Conservation (phyloP, 64 coral and sea anemone genomes). For the Pocillopora verrucosa region DNA sequence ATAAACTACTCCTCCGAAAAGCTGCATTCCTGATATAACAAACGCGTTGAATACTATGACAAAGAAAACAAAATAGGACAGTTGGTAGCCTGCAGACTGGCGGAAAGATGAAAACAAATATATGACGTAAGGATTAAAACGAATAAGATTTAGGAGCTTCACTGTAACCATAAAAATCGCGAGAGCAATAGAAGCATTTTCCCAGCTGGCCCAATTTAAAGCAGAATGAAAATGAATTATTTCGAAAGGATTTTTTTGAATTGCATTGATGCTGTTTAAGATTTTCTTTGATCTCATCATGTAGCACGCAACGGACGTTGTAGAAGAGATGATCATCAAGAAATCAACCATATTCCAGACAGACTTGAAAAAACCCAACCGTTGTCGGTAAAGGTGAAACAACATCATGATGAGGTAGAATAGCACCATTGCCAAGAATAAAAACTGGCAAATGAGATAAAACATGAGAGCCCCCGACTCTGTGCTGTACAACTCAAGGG, state of each 20-base stretch:
- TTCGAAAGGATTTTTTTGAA: neutral
- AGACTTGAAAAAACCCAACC: neutral
- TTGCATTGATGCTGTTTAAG: neutral
- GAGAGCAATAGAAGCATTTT: slow-evolving; percentile 2
- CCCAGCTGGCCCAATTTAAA: neutral
- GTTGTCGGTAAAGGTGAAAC: neutral
- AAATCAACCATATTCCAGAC: slow-evolving; percentile 5
- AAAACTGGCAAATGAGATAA: slow-evolving; percentile 1
- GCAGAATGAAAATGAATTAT: neutral
- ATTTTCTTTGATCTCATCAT: slow-evolving; percentile 10
- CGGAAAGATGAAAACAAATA: neutral
- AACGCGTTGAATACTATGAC: neutral
- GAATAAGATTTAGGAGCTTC: slow-evolving; percentile 3
- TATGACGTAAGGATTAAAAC: neutral
- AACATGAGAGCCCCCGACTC: neutral
- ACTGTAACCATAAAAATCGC: slow-evolving; percentile 6
- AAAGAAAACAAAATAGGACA: neutral
- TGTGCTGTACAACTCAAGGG: slow-evolving; percentile 28
- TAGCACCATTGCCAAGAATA: neutral
- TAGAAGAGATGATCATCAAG: neutral
- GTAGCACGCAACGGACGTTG: neutral
- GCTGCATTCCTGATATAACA: neutral
- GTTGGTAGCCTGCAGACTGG: neutral
- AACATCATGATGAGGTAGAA: neutral
- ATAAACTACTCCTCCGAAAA: neutral